Evolutionary conservation across 2,888 invertebrate species (phyloP).

Genomic region (Dolomedes plantarius): DNA sequence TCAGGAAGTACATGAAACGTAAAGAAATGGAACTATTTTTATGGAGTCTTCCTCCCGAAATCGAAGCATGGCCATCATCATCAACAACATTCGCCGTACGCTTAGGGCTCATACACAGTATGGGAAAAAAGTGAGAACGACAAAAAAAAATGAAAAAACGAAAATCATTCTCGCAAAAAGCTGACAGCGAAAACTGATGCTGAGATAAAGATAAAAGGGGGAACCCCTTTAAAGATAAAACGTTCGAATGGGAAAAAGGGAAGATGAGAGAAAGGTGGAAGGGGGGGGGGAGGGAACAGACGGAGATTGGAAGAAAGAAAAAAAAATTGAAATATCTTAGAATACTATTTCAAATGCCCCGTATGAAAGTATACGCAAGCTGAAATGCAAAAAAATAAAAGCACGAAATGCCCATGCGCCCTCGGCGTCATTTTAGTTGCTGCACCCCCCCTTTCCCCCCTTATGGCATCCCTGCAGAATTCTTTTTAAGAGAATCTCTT

Average conservation of each 20-base stretch:
- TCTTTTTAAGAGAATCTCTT: constrained; percentile 49
- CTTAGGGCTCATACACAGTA: constrained; percentile 14
- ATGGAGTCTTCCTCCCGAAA: constrained; percentile 11
- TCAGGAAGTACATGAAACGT: constrained; percentile 35
- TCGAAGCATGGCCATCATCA: constrained; percentile 53
- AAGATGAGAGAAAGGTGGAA: constrained; percentile 38
- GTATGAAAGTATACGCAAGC: constrained; percentile 46
- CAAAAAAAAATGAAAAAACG: constrained; percentile 6
- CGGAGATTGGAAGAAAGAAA: constrained; percentile 43
- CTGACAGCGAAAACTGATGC: constrained; percentile 69
- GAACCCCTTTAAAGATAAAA: constrained; percentile 64
- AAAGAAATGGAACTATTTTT: constrained; percentile 45
- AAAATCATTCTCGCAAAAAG: constrained; percentile 18
- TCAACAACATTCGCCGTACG: constrained; percentile 50
- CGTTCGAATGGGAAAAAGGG: constrained; percentile 26
- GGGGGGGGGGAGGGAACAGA: constrained; percentile 38
- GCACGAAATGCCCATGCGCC: constrained; percentile 24
- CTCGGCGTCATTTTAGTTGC: constrained; percentile 59
- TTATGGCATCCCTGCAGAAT: background rate
- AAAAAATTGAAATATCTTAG: constrained; percentile 59
- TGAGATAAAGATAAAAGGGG: constrained; percentile 67
- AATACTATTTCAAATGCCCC: constrained; percentile 60
- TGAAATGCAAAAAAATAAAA: constrained; percentile 48
- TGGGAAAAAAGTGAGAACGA: constrained; percentile 18
- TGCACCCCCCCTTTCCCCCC: background rate